Base-by-base conservation (phyloP, 53 echinoderm and acorn worm species). In the Pentamera pediparva region DNA sequence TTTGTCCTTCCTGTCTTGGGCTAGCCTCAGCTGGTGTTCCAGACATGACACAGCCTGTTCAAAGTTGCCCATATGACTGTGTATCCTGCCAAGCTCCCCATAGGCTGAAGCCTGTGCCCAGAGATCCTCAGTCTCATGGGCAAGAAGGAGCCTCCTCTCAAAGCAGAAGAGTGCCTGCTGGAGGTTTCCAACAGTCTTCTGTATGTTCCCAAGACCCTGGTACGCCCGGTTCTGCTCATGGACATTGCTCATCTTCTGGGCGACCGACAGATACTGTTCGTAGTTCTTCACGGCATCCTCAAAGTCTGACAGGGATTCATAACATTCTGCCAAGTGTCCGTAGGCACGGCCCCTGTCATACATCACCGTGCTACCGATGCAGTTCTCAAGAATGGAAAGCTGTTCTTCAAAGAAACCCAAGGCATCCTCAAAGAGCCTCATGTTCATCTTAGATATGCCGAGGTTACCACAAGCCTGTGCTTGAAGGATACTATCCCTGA, bases 41-140 rank as follows among this genome's bases (percentile, higher is more conserved):
- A 98, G 62, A 69, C 98, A 98, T 3, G 98, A 98, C 74, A 98
- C 88, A 33, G 98, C 91, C 65, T 98, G 98, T 31, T 98, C 98
- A 86, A 92, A 98, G 79, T 92, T 98, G 12, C 98, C 98, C 91
- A 98, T 91, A 52, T 92, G 82, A 41, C 98, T 98, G 58, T 98
- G 98, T 20, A 98, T 67, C 58, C 86, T 92, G 51, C 98, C 98
- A 32, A 98, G 89, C 62, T 98, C 91, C 7, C 98, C 98, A 36
- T 98, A 98, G 9, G 98, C 98, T 22, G 89, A 92, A 5, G 83
- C 98, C 54, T 89, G 88, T 20, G 98, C 83, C 3, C 86, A 80
- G 27, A 83, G 52, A 75, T 86, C 86, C 39, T 92, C 91, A 48
- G 91, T 83, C 61, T 98, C 98, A 39, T 98, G 98, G 7, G 98